These are phyloP conservation scores for Drosophila saltans DNA, from an alignment of 1,140 invertebrate species.

Conservation along the genomic window DNA sequence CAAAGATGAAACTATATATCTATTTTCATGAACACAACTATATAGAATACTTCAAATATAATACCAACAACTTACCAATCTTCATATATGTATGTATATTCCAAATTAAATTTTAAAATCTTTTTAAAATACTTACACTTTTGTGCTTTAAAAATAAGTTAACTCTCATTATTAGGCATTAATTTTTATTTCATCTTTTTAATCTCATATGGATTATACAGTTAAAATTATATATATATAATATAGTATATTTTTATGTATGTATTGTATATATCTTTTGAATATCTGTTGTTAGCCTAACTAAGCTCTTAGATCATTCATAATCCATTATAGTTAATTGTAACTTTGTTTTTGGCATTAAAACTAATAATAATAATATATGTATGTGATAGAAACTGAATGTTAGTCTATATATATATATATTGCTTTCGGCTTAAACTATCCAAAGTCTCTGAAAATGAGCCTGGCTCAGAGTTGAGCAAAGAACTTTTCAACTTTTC, in stretches of 20 bases:
- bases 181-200: not conserved
- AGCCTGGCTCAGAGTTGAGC: slow-evolving; percentile 63
- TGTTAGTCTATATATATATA: not conserved
- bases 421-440: slow-evolving; percentile 12
- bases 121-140: not conserved
- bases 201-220: slow-evolving; percentile 7
- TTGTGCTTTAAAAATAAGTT: too few species aligned
- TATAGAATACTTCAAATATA: too few species aligned
- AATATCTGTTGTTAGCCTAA: slow-evolving; percentile 6
- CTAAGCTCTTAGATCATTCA: not conserved
- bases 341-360: slow-evolving; percentile 39
- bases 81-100: too few species aligned
- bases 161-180: not conserved
- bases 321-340: slow-evolving; percentile 27
- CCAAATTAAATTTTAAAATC: too few species aligned
- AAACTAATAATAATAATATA: slow-evolving; percentile 22
- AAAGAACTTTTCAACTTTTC: slow-evolving; percentile 18
- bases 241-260: not conserved
- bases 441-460: slow-evolving; percentile 64
- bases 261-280: not conserved
- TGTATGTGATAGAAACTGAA: slow-evolving; percentile 6
- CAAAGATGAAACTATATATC: too few species aligned
- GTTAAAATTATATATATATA: not conserved
- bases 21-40: too few species aligned
- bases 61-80: too few species aligned